Evolutionary conservation across 1,140 invertebrate species (phyloP).

Genomic region (Dufourea novaeangliae): DNA sequence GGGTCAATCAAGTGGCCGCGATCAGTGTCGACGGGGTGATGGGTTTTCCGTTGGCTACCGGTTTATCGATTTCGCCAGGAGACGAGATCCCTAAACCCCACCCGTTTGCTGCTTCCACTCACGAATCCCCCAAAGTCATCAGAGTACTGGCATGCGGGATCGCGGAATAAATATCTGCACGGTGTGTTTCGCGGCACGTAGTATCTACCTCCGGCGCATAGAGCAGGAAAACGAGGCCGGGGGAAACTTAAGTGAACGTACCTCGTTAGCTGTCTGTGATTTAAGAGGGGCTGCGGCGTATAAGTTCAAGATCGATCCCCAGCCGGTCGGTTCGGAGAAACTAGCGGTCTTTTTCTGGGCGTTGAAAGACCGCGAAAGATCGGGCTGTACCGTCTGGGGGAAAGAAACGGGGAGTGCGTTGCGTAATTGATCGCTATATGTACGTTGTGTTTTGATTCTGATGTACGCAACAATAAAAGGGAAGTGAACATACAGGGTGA

Average conservation of each 20-base stretch:
- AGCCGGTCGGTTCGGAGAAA: constrained; percentile 8
- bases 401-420: background rate
- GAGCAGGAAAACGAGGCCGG: constrained; percentile 48
- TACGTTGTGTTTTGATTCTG: too few relatives aligned
- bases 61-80: constrained; percentile 48
- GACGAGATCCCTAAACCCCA: constrained; percentile 26
- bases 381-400: background rate
- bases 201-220: constrained; percentile 20
- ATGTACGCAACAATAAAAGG: too few relatives aligned
- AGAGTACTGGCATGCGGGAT: constrained; percentile 52
- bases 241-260: constrained; percentile 57
- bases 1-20: constrained; percentile 53
- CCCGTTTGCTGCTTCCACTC: constrained; percentile 58
- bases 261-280: constrained; percentile 61
- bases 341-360: too few relatives aligned
- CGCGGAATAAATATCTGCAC: constrained; percentile 64
- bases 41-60: constrained; percentile 43
- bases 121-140: constrained; percentile 65
- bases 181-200: constrained; percentile 65
- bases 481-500: too few relatives aligned
- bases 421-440: background rate
- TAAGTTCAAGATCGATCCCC: constrained; percentile 56
- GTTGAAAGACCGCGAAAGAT: too few relatives aligned
- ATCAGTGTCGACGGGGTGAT: constrained; percentile 41
- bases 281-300: constrained; percentile 49